Evolutionary conservation across 2,888 invertebrate species (phyloP), one percentile per base, ranked within the genome.

Genomic region (Argynnis bischoffii): DNA sequence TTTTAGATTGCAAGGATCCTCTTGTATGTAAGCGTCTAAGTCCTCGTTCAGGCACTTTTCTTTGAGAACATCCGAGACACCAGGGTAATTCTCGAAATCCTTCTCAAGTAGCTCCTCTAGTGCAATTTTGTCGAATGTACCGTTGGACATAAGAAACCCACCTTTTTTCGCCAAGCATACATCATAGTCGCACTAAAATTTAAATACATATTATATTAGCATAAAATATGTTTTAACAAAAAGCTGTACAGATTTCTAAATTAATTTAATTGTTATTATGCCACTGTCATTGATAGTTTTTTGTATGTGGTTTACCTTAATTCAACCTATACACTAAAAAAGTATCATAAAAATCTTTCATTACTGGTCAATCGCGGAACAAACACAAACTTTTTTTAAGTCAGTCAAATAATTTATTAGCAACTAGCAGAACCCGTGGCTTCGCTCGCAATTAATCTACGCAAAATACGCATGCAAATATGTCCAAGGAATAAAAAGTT

Each of bases 31-130:
- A 41, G 55, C 16, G 8, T 11, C 54, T 13, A 65, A 14, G 21
- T 70, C 55, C 6, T 55, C 65, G 3, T 11, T 50, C 6, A 70
- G 48, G 31, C 70, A 70, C 47, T 70, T 70, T 13, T 60, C 63
- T 47, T 59, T 66, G 4, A 63, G 47, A 14, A 48, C 48, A 13
- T 66, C 65, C 21, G 31, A 18, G 16, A 70, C 50, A 6, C 48
- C 54, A 8, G 68, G 48, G 11, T 67, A 13, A 21, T 70, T 63
- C 8, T 64, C 63, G 47, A 31, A 70, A 21, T 63, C 59, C 13
- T 18, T 35, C 18, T 59, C 48, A 13, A 70, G 21, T 14, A 31
- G 13, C 21, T 57, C 18, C 6, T 65, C 63, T 13, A 65, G 26
- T 4, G 21, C 2, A 13, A 48, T 31, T 35, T 46, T 68, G 5